Evolutionary conservation across 2,113 vertebrate species (phyloP), one percentile per base, ranked within the genome.

Genomic region (Sander vitreus): DNA sequence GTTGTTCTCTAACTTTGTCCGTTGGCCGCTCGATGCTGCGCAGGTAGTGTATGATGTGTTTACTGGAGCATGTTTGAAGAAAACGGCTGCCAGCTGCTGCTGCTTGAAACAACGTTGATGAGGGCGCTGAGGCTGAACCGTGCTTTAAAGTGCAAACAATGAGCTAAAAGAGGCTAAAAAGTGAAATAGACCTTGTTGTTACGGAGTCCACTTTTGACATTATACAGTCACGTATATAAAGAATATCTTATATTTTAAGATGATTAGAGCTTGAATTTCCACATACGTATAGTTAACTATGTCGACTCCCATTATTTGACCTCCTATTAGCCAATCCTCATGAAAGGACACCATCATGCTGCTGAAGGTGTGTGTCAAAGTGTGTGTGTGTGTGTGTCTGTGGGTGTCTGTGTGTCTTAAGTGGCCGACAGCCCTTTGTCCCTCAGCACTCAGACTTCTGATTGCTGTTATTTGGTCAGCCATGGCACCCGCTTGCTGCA

Each of bases 391-490:
- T 76, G 45, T 30, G 65, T 68, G 65, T 51, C 25, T 21, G 43
- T 66, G 63, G 65, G 51, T 23, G 82, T 76, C 59, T 84, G 48
- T 83, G 15, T 80, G 57, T 84, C 76, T 73, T 57, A 86, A 91
- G 88, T 90, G 88, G 76, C 74, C 72, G 12, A 62, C 86, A 87
- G 82, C 74, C 74, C 78, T 84, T 88, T 87, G 85, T 90, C 84
- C 84, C 78, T 86, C 81, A 81, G 89, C 91, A 84, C 83, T 89
- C 85, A 89, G 77, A 79, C 87, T 81, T 91, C 78, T 91, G 91
- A 93, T 92, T 91, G 89, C 90, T 88, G 89, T 84, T 90, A 93
- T 94, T 92, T 92, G 90, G 85, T 87, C 87, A 83, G 76, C 88
- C 81, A 76, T 84, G 88, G 87, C 81, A 89, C 84, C 83, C 63